Evolutionary conservation across 2,888 invertebrate genomes (phyloP), one percentile per base, ranked within the genome.

Genomic region (Oscheius onirici): DNA sequence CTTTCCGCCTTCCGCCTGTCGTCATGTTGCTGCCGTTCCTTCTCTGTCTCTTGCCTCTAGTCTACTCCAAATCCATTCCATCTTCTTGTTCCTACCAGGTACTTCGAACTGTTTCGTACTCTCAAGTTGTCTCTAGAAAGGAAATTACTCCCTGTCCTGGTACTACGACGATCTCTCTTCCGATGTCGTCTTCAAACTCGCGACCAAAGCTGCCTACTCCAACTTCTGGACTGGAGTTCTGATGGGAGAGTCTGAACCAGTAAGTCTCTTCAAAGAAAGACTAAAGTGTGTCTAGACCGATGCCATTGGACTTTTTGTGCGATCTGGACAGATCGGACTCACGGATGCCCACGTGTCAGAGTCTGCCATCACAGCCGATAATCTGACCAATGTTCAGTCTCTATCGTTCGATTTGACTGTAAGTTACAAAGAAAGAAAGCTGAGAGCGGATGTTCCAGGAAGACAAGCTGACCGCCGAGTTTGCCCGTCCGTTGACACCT

Each of bases 381-480:
- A 78, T 17, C 71, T 71, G 20, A 81, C 81, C n/a, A 78, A 81
- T 69, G 81, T 81, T 24, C 81, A 81, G 46, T 76, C 81, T 6
- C 71, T 81, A 11, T 71, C 74, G 8, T 81, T 81, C 61, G 79
- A 69, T 28, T 40, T 69, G 5, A 51, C 57, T 6, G 69, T 49
- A 26, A 13, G 54, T 41, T 51, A 24, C 15, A 11, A 40, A 20
- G 17, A 65, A 10, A 24, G 17, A 13, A 17, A 44, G n/a, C 24
- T 15, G n/a, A n/a, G n/a, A 52, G 11, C 34, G 34, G 34, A 57
- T 26, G 46, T 55, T 75, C 20, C 71, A 77, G 55, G 69, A 78
- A 57, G 74, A 69, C 40, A 63, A 66, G 24, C 69, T 81, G 43
- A 78, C 76, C 0, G 79, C 81, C 3, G 77, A 81, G 52, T 81